Conservation (phyloP, 92 coral and sea anemone species). For the Palythoa grandis region DNA sequence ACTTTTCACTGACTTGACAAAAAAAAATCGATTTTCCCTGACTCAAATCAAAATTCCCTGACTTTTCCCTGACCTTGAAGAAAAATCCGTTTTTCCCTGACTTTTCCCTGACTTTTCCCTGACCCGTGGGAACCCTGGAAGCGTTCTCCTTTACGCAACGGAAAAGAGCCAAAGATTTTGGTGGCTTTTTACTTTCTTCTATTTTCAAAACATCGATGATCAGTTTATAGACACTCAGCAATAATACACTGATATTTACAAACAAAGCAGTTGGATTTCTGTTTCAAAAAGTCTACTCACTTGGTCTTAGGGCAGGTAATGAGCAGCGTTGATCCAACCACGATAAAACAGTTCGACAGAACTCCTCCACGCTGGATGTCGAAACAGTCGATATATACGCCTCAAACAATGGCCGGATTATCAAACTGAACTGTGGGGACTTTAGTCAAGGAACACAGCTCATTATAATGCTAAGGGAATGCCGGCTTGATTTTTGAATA, state of each 20-base stretch:
- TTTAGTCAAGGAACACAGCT: conserved; percentile 54
- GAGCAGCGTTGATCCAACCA: conserved; percentile 96
- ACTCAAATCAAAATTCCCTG: too few relatives aligned
- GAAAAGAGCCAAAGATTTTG: too few relatives aligned
- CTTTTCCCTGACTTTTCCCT: too few relatives aligned
- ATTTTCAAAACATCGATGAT: too few relatives aligned
- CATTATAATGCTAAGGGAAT: neutral
- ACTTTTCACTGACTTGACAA: too few relatives aligned
- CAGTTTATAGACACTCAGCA: neutral
- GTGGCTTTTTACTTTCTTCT: too few relatives aligned
- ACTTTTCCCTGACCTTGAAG: too few relatives aligned
- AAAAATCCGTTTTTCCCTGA: too few relatives aligned
- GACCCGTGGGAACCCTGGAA: too few relatives aligned
- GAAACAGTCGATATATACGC: conserved; percentile 80
- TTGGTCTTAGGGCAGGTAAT: conserved; percentile 94
- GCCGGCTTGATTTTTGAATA: neutral
- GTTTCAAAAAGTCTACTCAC: conserved; percentile 43
- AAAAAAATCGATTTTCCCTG: too few relatives aligned
- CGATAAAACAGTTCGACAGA: conserved; percentile 80
- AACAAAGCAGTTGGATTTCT: neutral
- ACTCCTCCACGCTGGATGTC: conserved; percentile 82
- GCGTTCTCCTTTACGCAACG: too few relatives aligned
- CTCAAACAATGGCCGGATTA: conserved; percentile 93
- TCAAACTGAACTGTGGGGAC: conserved; percentile 73
- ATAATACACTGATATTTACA: neutral